Evolutionary conservation across 2,888 invertebrate genomes (phyloP), one percentile per base, ranked within the genome.

Genomic region (Iphiclides podalirius): DNA sequence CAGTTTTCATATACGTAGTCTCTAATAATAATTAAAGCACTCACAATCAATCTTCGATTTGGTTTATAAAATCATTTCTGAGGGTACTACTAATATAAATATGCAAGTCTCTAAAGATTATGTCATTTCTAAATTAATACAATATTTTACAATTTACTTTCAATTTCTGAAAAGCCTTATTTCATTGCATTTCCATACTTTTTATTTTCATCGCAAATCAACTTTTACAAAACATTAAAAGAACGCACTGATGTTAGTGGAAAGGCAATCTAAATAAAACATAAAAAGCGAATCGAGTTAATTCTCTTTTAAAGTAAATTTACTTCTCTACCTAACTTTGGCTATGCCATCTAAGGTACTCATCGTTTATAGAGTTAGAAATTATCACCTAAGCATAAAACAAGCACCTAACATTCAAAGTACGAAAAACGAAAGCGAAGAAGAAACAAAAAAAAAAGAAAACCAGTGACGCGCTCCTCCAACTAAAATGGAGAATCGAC

Each of bases 251-350:
- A 14, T 13, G 17, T 47, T 35, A 49, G 26, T 33, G n/a, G 8
- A 26, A 26, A 34, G 16, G 13, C 15, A 23, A 9, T 23, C 14
- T 15, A 2, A 14, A 4, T 37, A n/a, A 52, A 62, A 58, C 47
- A 53, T 52, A 58, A 55, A 1, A 60, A 60, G 62, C 58, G 56
- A 64, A 54, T 52, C 52, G 54, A 52, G 50, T 52, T 66, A 68
- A 64, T 67, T 71, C 67, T 58, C 53, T 54, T 52, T 74, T 73
- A 77, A 77, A 79, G 79, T 80, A 45, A 51, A 41, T 79, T 77
- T 82, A 79, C 80, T 82, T 46, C 74, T 71, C 77, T 80, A 84
- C 67, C 76, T 81, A 83, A 79, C 85, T 86, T 86, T 85, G 87
- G 86, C 87, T 85, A 82, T 83, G 86, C 87, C 86, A 74, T 80